Evolutionary conservation across 1,140 invertebrate species (phyloP), one percentile per base, ranked within the genome.

Genomic region (Cephus cinctus): DNA sequence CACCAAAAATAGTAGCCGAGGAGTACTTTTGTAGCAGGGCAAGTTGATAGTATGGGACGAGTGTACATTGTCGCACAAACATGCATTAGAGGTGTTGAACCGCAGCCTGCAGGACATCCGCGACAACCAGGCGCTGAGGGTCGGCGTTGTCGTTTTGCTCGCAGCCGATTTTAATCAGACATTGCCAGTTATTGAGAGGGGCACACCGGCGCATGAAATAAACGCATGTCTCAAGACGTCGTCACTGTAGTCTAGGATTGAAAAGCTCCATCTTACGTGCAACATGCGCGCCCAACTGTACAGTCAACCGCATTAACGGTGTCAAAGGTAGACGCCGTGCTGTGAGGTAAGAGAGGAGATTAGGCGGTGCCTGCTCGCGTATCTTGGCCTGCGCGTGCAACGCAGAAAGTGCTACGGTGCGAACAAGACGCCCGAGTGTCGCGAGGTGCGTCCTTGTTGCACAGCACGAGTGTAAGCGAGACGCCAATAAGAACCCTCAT

Each of bases 111-210:
- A 55, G 55, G 56, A 63, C 45, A 41, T 64, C 30, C 39, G 50
- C 18, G 38, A 19, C 31, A 47, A 42, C 18, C 16, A 53, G 14
- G 14, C 12, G 34, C 15, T 54, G 22, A 55, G 68, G 51, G 56
- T 57, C 14, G 60, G 62, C n/a, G 38, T 54, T 20, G 49, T 43
- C 14, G 40, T 69, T 12, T 30, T 71, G 9, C 47, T 68, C 1
- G 35, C 51, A 22, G 67, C 67, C 23, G 69, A 75, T 54, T 76
- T 75, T 49, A 21, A 69, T 14, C 65, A 78, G 59, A 72, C 53
- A 27, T 50, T 76, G 19, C 70, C 74, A 36, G 59, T 76, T 18
- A 52, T 71, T 22, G 36, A 47, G n/a, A 14, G 56, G 43, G 54
- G 45, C 39, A 70, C 59, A 21, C 35, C 44, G 36, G 63, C 60